A percentile compares a stretch with the other conserved stretches of the same genome.
Evolutionary conservation across 2,113 vertebrate genomes (phyloP).

Genomic region (Nibea albiflora): DNA sequence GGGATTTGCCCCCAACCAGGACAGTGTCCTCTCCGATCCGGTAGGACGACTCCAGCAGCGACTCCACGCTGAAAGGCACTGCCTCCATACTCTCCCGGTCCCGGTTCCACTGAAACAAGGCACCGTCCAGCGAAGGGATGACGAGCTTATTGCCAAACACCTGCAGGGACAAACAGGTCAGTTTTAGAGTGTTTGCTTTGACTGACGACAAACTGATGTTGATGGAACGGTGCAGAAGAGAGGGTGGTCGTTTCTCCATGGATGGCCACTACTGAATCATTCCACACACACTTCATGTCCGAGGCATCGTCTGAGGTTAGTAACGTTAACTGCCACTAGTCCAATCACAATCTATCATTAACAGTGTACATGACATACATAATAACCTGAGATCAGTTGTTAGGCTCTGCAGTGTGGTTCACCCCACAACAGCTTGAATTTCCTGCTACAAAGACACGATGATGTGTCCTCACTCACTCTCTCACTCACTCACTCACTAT

Average conservation of each 20-base stretch:
- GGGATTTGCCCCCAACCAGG: slow-evolving; percentile 95
- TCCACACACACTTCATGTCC: too few relatives aligned
- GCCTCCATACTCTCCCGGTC: slow-evolving; percentile 97
- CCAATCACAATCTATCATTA: too few relatives aligned
- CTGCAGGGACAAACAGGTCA: slow-evolving; percentile 73
- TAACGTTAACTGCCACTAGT: too few relatives aligned
- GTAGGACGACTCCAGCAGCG: slow-evolving; percentile 96
- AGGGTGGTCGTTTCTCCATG: background rate
- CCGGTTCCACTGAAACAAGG: slow-evolving; percentile 97
- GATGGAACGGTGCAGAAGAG: background rate
- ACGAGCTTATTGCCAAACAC: slow-evolving; percentile 98
- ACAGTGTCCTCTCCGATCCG: slow-evolving; percentile 96
- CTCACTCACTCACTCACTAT: too few relatives aligned
- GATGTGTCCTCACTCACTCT: too few relatives aligned
- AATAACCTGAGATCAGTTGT: too few relatives aligned
- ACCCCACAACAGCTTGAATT: too few relatives aligned
- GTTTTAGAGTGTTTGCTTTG: background rate
- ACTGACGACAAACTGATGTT: background rate
- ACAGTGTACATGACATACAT: too few relatives aligned
- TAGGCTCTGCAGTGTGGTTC: too few relatives aligned
- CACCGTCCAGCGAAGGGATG: slow-evolving; percentile 97
- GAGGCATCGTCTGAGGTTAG: too few relatives aligned
- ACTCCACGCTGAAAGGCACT: slow-evolving; percentile 97
- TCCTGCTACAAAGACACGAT: too few relatives aligned
- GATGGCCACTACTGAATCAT: background rate